Conservation (phyloP, 1,140 invertebrate species). For the Drosophila mojavensis region DNA sequence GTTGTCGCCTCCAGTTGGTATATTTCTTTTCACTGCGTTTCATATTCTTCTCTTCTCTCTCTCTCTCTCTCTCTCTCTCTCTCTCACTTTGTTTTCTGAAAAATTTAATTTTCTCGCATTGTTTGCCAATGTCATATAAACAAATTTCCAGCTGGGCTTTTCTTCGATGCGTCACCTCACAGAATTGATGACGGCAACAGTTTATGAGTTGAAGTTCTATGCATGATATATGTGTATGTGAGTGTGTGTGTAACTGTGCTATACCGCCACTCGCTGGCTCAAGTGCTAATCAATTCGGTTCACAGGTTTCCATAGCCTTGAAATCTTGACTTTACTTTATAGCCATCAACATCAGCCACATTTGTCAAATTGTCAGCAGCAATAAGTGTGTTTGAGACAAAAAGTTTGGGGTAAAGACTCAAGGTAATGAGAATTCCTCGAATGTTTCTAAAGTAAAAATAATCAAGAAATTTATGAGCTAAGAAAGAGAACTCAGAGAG, state of each 20-base stretch:
- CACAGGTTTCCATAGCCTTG: neutral
- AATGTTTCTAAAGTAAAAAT: too few species aligned
- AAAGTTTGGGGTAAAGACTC: too few species aligned
- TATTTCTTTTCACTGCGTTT: conserved; percentile 10
- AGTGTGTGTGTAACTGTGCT: neutral
- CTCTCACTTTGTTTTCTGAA: conserved; percentile 22
- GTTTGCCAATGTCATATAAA: conserved; percentile 28
- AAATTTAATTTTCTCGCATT: conserved; percentile 55
- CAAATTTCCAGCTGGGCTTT: conserved; percentile 49
- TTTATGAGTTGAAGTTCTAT: conserved; percentile 19
- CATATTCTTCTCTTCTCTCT: neutral
- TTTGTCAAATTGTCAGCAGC: too few species aligned
- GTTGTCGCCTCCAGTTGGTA: conserved; percentile 36
- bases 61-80: neutral
- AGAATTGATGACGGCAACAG: conserved; percentile 36
- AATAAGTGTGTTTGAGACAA: too few species aligned
- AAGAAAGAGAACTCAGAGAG: too few species aligned
- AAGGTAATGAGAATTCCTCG: too few species aligned
- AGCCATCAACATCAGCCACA: too few species aligned
- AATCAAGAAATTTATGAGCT: too few species aligned
- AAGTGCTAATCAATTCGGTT: conserved; percentile 6
- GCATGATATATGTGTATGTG: conserved; percentile 5
- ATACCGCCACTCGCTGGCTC: too few species aligned
- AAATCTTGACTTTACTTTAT: too few species aligned
- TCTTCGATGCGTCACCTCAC: conserved; percentile 17